Evolutionary conservation across 2,797 vertebrate genomes (phyloP), one percentile per base, ranked within the genome.

Genomic region (Phrynocephalus forsythii): DNA sequence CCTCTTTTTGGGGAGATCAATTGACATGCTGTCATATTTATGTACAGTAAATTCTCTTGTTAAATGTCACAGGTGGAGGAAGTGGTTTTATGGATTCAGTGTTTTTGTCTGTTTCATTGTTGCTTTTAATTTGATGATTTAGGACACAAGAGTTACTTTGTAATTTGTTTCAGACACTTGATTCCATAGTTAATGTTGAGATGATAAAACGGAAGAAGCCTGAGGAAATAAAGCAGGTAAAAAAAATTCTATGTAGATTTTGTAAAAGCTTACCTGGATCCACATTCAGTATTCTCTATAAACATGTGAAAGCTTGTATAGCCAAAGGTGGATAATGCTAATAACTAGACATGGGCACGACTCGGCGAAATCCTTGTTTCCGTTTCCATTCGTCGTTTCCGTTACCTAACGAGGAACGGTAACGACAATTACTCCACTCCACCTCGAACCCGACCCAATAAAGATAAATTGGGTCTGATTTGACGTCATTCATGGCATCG

Each of bases 181-280:
- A 95, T 91, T 99, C 98, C 1, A 96, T 99, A 95, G 96, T 99
- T 68, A 98, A 99, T 82, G 85, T 99, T 92, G 97, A 98, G 68
- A 95, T 98, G 98, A 97, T 99, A 90, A 95, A 96, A 95, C 97
- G 97, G 86, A 99, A 97, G 93, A 97, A 98, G 44, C 96, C 97
- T 0, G 96, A 98, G 89, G 98, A 99, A 92, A 97, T 99, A 89
- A 92, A 96, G 89, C 97, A 99, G 98, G 99, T 99, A 93, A 96
- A 92, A 44, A 71, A 60, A 88, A 66, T 81, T 76, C 11, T 84
- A 20, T 15, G 28, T 30, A 28, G 48, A 9, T 66, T 68, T 86
- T 66, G 24, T 73, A 66, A 26, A 10, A 5, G 2, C 1, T 50
- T 79, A 71, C 75, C 28, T 78, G 15, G 18, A 56, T 5, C 48